A percentile compares a stretch with the other conserved stretches of the same genome.
phyloP scores from a whole-genome alignment of 1,140 invertebrate species.

The Drosophila carrolli region DNA sequence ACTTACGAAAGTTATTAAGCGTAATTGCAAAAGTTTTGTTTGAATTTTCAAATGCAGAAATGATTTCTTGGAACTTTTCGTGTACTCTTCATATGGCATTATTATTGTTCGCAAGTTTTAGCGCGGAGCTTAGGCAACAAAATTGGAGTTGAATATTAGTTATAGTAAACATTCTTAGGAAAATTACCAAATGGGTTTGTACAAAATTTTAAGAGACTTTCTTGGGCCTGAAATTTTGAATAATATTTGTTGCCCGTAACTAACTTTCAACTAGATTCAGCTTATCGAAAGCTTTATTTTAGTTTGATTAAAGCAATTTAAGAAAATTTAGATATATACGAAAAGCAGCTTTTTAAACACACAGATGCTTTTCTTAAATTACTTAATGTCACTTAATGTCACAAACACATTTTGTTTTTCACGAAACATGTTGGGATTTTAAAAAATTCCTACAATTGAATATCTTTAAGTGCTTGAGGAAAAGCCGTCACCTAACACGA shows the following conservation, averaged over 20 bases:
- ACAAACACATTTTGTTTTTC: neutral
- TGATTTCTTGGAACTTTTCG: constrained; percentile 40
- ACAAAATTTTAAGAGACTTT: neutral
- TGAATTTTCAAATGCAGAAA: constrained; percentile 63
- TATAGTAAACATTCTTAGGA: constrained; percentile 15
- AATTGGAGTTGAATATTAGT: constrained; percentile 36
- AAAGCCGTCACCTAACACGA: neutral
- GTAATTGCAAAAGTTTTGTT: constrained; percentile 61
- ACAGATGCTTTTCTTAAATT: neutral
- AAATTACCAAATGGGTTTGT: constrained; percentile 5
- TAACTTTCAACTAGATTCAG: neutral
- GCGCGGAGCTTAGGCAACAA: constrained; percentile 4
- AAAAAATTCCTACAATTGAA: neutral
- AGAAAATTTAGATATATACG: too few relatives aligned
- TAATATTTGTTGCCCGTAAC: too few relatives aligned
- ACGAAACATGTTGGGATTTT: neutral
- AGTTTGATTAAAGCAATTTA: too few relatives aligned
- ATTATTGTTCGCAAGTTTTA: constrained; percentile 28
- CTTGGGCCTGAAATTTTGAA: too few relatives aligned
- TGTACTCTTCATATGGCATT: constrained; percentile 39
- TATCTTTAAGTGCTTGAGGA: neutral
- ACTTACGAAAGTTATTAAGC: constrained; percentile 53
- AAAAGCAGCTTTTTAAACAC: too few relatives aligned
- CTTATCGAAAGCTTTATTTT: too few relatives aligned
- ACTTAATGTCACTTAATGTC: neutral